These are phyloP conservation scores for Cheilosia scutellata DNA, from an alignment of 2,888 invertebrate genomes.

Conservation along the genomic window DNA sequence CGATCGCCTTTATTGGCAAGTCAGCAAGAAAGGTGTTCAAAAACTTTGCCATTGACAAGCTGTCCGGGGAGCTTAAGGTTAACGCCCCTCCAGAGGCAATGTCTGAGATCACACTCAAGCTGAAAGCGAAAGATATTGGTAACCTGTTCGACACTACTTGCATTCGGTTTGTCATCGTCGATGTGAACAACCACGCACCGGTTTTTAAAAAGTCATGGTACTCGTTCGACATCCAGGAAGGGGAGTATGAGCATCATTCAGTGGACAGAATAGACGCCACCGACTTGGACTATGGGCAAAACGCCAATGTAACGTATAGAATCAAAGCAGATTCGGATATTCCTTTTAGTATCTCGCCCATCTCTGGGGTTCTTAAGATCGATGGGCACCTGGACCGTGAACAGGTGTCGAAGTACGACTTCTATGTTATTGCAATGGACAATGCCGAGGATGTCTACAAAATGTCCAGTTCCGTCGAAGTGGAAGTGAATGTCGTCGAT, in stretches of 20 bases:
- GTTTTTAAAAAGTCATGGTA: constrained; percentile 93
- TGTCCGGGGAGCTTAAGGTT: constrained; percentile 90
- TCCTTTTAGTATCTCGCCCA: constrained; percentile 89
- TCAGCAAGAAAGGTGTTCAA: constrained; percentile 84
- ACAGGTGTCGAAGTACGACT: constrained; percentile 88
- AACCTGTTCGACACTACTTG: constrained; percentile 89
- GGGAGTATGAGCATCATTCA: constrained; percentile 88
- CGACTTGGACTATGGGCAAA: constrained; percentile 92
- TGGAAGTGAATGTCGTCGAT: constrained; percentile 92
- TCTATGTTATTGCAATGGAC: constrained; percentile 90
- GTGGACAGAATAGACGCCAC: constrained; percentile 91
- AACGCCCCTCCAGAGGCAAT: constrained; percentile 90
- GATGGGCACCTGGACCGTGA: constrained; percentile 92
- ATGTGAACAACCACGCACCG: constrained; percentile 93
- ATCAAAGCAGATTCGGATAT: constrained; percentile 85
- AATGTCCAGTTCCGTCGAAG: constrained; percentile 89
- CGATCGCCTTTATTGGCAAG: constrained; percentile 85
- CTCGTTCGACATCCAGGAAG: constrained; percentile 92
- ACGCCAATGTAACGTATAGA: constrained; percentile 91
- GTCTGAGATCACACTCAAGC: constrained; percentile 89
- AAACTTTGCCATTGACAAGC: constrained; percentile 89
- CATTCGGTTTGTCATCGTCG: constrained; percentile 89
- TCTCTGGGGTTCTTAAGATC: constrained; percentile 89
- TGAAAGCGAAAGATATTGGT: constrained; percentile 91
- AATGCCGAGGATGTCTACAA: constrained; percentile 87